These are phyloP conservation scores for Philaenus spumarius DNA, from an alignment of 1,140 invertebrate genomes.

Conservation along the genomic window DNA sequence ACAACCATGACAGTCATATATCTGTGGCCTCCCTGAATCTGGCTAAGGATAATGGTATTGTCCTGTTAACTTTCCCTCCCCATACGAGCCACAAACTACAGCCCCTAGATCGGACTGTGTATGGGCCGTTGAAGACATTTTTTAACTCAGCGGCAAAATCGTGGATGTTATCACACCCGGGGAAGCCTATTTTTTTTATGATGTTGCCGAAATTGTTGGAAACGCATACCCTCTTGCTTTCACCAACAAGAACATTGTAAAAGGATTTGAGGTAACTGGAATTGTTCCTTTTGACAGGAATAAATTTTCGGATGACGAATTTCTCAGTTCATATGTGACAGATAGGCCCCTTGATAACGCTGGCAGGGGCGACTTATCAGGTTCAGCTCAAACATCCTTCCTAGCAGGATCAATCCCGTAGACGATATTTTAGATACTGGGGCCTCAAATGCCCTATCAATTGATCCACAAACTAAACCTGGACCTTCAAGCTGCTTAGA, in stretches of 20 bases:
- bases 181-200: conserved; percentile 19
- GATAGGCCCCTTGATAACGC: too few species aligned
- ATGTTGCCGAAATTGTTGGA: conserved; percentile 15
- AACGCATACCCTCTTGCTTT: conserved; percentile 17
- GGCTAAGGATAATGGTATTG: conserved; percentile 11
- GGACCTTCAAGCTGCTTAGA: too few species aligned
- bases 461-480: too few species aligned
- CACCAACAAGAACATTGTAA: conserved; percentile 14
- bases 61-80: too few species aligned
- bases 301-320: conserved; percentile 21
- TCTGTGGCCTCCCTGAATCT: too few species aligned
- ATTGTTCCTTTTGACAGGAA: conserved; percentile 13
- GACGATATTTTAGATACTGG: too few species aligned
- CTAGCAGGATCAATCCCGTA: too few species aligned
- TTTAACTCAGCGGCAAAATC: not conserved
- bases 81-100: conserved; percentile 23
- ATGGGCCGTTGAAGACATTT: conserved; percentile 24
- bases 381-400: too few species aligned
- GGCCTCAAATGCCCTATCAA: too few species aligned
- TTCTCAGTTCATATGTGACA: too few species aligned
- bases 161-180: conserved; percentile 19
- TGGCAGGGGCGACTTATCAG: too few species aligned
- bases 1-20: too few species aligned
- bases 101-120: conserved; percentile 24
- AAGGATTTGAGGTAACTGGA: conserved; percentile 17